These are phyloP conservation scores for Pyrochroa serraticornis DNA, from an alignment of 2,888 invertebrate genomes.

Conservation along the genomic window DNA sequence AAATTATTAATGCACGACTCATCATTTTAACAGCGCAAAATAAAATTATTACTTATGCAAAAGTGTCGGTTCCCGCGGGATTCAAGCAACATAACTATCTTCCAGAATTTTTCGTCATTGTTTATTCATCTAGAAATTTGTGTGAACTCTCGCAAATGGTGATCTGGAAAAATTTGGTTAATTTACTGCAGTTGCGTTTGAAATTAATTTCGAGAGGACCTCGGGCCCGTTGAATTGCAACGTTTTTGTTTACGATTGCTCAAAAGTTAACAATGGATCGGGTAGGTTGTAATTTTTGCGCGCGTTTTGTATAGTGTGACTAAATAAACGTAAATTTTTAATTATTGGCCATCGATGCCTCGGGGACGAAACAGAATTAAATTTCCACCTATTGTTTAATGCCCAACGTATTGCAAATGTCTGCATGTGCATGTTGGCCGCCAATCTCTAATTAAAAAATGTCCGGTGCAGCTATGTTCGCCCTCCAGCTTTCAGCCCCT, in stretches of 20 bases:
- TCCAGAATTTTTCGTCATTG: slow-evolving; percentile 23
- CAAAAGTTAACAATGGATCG: slow-evolving; percentile 46
- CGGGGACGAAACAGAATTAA: slow-evolving; percentile 53
- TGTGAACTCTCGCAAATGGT: not conserved
- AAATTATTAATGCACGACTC: slow-evolving; percentile 1
- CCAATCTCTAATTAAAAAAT: slow-evolving; percentile 50
- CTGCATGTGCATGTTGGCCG: slow-evolving; percentile 39
- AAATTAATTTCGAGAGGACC: slow-evolving; percentile 1
- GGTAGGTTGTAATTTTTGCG: slow-evolving; percentile 43
- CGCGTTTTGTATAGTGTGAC: slow-evolving; percentile 43
- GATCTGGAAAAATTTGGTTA: not conserved
- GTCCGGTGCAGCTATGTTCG: slow-evolving; percentile 46
- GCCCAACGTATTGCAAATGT: slow-evolving; percentile 45
- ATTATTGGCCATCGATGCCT: slow-evolving; percentile 54
- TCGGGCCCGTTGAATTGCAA: slow-evolving; percentile 14
- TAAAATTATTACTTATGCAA: slow-evolving; percentile 27
- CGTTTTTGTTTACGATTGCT: slow-evolving; percentile 38
- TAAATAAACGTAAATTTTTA: slow-evolving; percentile 57
- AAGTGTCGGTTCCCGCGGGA: slow-evolving; percentile 16
- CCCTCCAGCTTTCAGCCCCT: slow-evolving; percentile 4
- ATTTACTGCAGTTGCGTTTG: not conserved
- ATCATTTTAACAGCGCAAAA: slow-evolving; percentile 20
- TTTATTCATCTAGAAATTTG: not conserved
- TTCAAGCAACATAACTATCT: slow-evolving; percentile 1
- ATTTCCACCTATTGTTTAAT: slow-evolving; percentile 52